Conservation (phyloP, 92 coral and sea anemone species). For the Scolanthus callimorphus region DNA sequence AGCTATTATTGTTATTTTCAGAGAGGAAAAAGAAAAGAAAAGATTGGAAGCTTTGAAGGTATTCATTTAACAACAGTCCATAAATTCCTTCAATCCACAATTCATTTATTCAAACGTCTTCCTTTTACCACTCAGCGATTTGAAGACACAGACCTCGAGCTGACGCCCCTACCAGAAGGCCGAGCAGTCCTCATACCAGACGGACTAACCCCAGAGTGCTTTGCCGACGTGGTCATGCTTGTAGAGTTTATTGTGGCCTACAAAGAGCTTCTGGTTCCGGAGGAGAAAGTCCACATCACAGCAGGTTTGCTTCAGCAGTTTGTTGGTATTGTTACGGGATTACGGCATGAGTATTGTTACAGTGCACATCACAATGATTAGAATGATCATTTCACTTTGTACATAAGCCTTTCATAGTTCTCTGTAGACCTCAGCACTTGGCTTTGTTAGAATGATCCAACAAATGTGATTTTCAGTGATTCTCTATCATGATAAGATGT, state of each 20-base stretch:
- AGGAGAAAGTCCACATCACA: slow-evolving; percentile 48
- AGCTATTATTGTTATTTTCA: no score
- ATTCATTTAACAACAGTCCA: neutral
- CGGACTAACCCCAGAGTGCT: slow-evolving; percentile 44
- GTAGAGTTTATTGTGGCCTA: slow-evolving; percentile 67
- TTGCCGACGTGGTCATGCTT: slow-evolving; percentile 80
- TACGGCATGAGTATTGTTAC: no score
- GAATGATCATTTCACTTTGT: no score
- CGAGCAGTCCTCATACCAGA: slow-evolving; percentile 46
- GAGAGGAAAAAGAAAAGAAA: slow-evolving; percentile 2
- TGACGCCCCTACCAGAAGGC: slow-evolving; percentile 66
- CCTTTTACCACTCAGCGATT: slow-evolving; percentile 30
- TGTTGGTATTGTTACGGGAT: no score
- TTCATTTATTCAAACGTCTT: neutral
- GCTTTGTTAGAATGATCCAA: no score
- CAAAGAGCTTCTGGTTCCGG: slow-evolving; percentile 44
- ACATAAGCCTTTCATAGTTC: no score
- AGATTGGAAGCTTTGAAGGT: slow-evolving; percentile 1
- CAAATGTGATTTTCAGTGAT: no score
- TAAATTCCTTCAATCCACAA: neutral
- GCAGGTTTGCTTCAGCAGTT: slow-evolving; percentile 65
- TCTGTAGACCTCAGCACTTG: no score
- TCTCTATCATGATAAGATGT: no score
- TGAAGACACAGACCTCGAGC: slow-evolving; percentile 62
- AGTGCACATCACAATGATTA: no score